Evolutionary conservation across 2,888 invertebrate species (phyloP).

Genomic region (Villa cingulata): DNA sequence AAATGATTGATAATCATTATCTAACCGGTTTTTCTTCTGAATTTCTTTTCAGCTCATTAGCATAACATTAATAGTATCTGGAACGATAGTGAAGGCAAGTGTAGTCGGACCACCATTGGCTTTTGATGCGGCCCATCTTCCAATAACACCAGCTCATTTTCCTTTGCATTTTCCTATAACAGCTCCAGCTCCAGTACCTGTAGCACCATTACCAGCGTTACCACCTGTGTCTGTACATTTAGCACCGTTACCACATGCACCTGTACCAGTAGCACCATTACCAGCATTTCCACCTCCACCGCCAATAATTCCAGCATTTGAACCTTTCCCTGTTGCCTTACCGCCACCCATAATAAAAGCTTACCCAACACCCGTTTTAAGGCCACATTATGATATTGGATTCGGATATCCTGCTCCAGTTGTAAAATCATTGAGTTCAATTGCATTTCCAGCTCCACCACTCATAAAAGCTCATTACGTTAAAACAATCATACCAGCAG

Average conservation of each 20-base stretch:
- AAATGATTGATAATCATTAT: too few species aligned
- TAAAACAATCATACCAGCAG: neutral
- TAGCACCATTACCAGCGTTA: neutral
- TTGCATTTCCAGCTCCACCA: neutral
- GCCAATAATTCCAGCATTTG: neutral
- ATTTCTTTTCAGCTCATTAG: neutral
- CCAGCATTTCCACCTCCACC: conserved; percentile 7
- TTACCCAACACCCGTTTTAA: conserved; percentile 5
- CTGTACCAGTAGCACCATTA: conserved; percentile 5
- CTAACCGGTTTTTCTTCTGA: too few species aligned
- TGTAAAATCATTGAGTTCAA: conserved; percentile 2
- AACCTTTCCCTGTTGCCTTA: neutral
- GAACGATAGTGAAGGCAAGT: too few species aligned
- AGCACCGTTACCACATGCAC: neutral
- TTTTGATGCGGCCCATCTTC: neutral
- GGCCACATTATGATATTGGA: conserved; percentile 5
- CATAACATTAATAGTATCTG: too few species aligned
- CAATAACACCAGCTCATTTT: neutral
- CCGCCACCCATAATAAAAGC: conserved; percentile 6
- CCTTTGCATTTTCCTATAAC: neutral
- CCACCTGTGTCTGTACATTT: too few species aligned
- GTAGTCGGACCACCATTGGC: neutral
- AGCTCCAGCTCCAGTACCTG: neutral
- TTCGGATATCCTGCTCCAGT: conserved; percentile 7
- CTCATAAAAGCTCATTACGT: conserved; percentile 1